Percentiles rank a stretch among this genome's conserved stretches.
Conservation (phyloP, 2,113 vertebrate species). For the Lophius piscatorius region DNA sequence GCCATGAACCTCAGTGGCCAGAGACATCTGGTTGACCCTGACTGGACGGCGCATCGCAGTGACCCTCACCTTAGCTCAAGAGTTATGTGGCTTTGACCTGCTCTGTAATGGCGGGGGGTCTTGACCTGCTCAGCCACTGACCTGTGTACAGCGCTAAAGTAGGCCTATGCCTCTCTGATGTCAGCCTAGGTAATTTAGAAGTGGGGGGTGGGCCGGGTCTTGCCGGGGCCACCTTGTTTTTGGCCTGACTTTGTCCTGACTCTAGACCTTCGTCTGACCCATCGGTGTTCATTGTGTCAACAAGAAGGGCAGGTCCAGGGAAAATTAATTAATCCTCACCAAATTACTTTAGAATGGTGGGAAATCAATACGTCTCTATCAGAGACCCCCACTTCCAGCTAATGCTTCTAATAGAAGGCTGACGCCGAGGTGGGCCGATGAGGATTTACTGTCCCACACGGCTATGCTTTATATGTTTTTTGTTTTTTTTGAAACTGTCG, state of each 20-base stretch:
- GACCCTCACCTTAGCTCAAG: conserved; percentile 83
- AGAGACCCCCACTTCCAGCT: conserved; percentile 34
- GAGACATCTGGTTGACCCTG: conserved; percentile 80
- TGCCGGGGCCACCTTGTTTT: conserved; percentile 49
- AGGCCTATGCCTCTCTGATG: conserved; percentile 53
- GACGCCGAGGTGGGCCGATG: conserved; percentile 34
- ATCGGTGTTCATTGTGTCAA: conserved; percentile 66
- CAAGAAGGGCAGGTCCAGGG: conserved; percentile 22
- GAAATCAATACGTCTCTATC: conserved; percentile 60
- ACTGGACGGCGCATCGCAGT: conserved; percentile 63
- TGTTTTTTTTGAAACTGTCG: conserved; percentile 5
- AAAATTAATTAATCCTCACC: conserved; percentile 72
- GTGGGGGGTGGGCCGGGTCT: conserved; percentile 58
- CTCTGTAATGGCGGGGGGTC: conserved; percentile 73
- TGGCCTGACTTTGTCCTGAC: conserved; percentile 55
- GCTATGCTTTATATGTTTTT: conserved; percentile 2
- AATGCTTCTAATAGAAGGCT: conserved; percentile 35
- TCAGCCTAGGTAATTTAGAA: conserved; percentile 77
- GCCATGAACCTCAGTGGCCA: conserved; percentile 79
- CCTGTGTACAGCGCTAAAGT: conserved; percentile 56
- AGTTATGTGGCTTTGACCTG: conserved; percentile 84
- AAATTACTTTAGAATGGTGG: conserved; percentile 63
- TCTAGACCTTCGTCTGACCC: conserved; percentile 62
- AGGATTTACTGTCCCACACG: conserved; percentile 16
- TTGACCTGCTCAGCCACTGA: conserved; percentile 70